Base-by-base conservation (phyloP, 2,113 vertebrate species). In the Pteronura brasiliensis region DNA sequence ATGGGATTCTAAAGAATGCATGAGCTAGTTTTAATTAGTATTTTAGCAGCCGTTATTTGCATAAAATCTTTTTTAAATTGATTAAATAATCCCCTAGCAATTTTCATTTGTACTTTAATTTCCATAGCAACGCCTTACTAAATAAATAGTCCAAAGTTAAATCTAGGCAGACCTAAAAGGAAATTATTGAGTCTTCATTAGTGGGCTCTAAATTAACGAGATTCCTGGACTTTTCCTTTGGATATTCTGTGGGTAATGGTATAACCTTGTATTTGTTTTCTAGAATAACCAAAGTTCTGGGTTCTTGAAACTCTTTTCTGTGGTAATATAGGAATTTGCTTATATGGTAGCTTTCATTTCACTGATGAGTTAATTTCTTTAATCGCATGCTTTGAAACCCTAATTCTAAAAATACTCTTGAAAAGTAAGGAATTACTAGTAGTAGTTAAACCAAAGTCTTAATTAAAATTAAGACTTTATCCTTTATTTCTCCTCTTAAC, bases 41-140 rank as follows among this genome's bases (percentile, higher is more conserved):
- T 83, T 94, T 94, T 89, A 86, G 88, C 72, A 92, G 36, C 29
- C 76, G 47, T 81, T 86, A 71, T 77, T 93, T 96, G 79, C 59
- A 67, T 90, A 74, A 89, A 93, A 20, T 7, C 39, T n/a, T 34
- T 90, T 79, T 0, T 1, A 21, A 55, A 52, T 89, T 49, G 47
- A 86, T 82, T 97, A 90, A 90, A 72, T 90, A 71, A 90, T 83
- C 59, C 55, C 34, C 7, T 94, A 88, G 57, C 81, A 90, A 44
- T 94, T 88, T 85, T 89, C 87, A 92, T 93, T 92, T 93, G 59
- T 14, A 61, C 71, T 95, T 93, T 86, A 84, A 85, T 85, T 95
- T 95, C n/a, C 90, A 74, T 94, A 94, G 74, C 59, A 87, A 49
- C 52, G 18, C 59, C 39, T 95, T 96, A 65, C n/a, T 72, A 89